phyloP scores from a whole-genome alignment of 2,113 vertebrate species.

The Lophotis ruficrista region DNA sequence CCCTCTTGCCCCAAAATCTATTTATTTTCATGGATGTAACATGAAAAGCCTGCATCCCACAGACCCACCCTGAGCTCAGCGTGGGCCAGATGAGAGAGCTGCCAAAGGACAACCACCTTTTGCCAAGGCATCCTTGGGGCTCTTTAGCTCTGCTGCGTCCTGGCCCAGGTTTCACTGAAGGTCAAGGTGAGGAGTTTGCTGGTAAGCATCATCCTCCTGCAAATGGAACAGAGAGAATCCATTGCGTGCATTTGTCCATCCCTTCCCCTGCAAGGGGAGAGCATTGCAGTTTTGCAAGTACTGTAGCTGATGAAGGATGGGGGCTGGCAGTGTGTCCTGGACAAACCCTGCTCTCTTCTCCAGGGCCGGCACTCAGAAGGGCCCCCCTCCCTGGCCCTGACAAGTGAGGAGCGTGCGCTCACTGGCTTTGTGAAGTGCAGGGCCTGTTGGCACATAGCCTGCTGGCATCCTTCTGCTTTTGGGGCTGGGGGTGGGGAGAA shows the following conservation, averaged over 20 bases:
- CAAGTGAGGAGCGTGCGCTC: accelerated
- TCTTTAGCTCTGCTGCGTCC: background rate
- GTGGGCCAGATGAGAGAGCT: background rate
- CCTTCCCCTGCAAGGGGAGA: background rate
- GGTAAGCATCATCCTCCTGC: background rate
- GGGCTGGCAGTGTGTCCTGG: background rate
- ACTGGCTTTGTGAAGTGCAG: background rate
- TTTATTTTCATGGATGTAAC: background rate
- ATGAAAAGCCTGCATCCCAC: background rate
- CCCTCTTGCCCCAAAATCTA: background rate
- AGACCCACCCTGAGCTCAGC: background rate
- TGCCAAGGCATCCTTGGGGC: background rate
- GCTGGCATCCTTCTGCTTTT: background rate
- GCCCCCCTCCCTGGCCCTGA: background rate
- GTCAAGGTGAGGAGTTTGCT: background rate
- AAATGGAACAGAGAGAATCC: background rate
- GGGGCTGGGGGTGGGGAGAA: background rate
- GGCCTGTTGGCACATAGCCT: accelerated
- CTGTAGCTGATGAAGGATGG: accelerated
- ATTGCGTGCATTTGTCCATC: background rate
- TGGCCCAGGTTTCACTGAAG: background rate
- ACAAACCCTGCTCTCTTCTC: background rate
- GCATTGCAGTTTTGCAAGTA: background rate
- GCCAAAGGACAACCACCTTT: background rate
- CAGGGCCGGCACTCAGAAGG: accelerated